A percentile compares a stretch with the other conserved stretches of the same genome.
These are phyloP conservation scores for Zaprionus gabonicus DNA, from an alignment of 1,140 invertebrate genomes.

Conservation along the genomic window DNA sequence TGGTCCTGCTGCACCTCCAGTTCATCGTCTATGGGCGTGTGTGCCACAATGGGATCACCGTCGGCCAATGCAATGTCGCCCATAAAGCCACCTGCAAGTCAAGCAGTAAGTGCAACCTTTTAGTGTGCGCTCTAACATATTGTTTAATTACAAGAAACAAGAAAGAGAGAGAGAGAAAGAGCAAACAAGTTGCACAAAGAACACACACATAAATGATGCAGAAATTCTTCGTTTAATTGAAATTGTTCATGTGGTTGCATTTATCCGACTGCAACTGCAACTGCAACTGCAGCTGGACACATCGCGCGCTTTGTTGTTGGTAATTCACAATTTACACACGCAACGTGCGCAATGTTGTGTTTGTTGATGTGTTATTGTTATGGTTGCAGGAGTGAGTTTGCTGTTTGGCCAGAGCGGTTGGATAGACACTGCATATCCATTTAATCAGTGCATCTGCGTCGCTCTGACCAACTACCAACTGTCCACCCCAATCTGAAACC, in stretches of 20 bases:
- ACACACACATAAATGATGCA: slow-evolving; percentile 51
- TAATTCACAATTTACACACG: slow-evolving; percentile 73
- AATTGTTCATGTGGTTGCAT: slow-evolving; percentile 63
- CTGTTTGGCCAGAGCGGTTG: slow-evolving; percentile 52
- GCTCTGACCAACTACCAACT: slow-evolving; percentile 23
- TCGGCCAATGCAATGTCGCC: slow-evolving; percentile 93
- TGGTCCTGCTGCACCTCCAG: slow-evolving; percentile 31
- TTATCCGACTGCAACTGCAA: slow-evolving; percentile 7
- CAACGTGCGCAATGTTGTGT: slow-evolving; percentile 12
- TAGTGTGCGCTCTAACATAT: slow-evolving; percentile 51
- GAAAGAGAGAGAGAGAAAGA: background rate
- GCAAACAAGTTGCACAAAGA: slow-evolving; percentile 5
- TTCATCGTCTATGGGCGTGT: slow-evolving; percentile 83
- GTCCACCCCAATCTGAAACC: slow-evolving; percentile 2
- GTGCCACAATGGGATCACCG: slow-evolving; percentile 73
- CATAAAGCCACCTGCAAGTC: slow-evolving; percentile 88
- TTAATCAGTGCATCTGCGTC: slow-evolving; percentile 68
- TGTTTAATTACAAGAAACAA: slow-evolving; percentile 70
- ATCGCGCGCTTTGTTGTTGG: slow-evolving; percentile 33
- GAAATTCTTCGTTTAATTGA: slow-evolving; percentile 78
- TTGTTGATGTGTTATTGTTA: background rate
- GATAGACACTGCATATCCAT: slow-evolving; percentile 74
- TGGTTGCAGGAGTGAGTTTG: slow-evolving; percentile 12
- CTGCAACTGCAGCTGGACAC: background rate
- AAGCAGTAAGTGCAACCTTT: background rate